phyloP scores from a whole-genome alignment of 1,140 invertebrate genomes.

The Calliphora vicina region DNA sequence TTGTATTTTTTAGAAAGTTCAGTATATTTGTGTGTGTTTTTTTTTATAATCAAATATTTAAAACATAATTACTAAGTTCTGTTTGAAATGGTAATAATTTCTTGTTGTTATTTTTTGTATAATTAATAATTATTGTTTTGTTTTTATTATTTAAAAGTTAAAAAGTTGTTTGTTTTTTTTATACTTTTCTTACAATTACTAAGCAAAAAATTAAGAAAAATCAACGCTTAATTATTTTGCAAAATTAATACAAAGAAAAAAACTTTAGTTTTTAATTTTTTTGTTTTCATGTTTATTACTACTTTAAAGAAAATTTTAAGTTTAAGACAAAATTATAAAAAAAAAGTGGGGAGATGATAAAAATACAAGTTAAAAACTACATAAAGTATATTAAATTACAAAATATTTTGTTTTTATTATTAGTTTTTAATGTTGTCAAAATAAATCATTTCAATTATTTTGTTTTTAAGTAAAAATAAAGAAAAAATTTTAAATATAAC shows the following conservation, averaged over 20 bases:
- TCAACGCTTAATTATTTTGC: neutral
- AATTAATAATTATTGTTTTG: neutral
- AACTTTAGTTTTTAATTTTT: neutral
- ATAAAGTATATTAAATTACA: neutral
- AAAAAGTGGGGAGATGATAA: neutral
- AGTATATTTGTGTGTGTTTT: neutral
- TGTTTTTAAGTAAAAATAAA: neutral
- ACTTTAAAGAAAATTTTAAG: neutral
- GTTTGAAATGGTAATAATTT: neutral
- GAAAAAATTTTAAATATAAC: neutral
- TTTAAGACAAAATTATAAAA: neutral
- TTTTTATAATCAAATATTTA: neutral
- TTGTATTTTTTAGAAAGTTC: constrained; percentile 27
- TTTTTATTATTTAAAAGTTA: neutral
- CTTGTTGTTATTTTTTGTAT: neutral
- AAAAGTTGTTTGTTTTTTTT: neutral
- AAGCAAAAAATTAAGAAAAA: neutral
- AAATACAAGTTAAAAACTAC: neutral
- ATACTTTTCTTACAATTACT: neutral
- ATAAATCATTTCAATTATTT: too few relatives aligned
- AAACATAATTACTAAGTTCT: neutral
- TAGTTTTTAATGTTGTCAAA: neutral
- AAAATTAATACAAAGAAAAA: neutral
- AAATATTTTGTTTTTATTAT: neutral
- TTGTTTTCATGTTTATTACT: neutral